Evolutionary conservation across 2,797 vertebrate genomes (phyloP), one percentile per base, ranked within the genome.

Genomic region (Mormyrops boulengeri): DNA sequence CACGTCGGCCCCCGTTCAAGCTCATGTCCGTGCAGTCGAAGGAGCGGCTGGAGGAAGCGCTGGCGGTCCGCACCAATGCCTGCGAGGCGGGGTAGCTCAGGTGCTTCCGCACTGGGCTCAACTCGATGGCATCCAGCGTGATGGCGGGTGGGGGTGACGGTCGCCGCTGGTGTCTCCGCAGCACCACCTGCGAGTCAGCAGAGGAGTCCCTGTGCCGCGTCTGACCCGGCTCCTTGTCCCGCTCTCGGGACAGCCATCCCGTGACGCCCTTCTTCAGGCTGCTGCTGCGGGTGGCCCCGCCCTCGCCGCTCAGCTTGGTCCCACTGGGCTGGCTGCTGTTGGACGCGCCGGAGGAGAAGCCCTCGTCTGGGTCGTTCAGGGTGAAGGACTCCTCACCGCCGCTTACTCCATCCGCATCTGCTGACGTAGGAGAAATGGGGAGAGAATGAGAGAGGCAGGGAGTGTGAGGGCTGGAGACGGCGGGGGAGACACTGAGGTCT

Each of bases 311-410:
- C 90, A 95, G 94, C 92, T 96, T 98, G 94, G 96, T 96, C 91
- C 96, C 97, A 73, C 94, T 92, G 91, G 97, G 98, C 93, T 99
- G 98, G 94, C 97, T 99, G 96, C 97, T 99, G 95, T 98, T 97
- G 14, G 98, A 99, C 4, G 97, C 98, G 89, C 98, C 98, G 0
- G 98, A 99, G 88, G 98, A 99, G 96, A 99, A 99, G 62, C 98
- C 98, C 95, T 99, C 98, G 19, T 99, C 98, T 7, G 98, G 97
- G 94, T 99, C 98, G 82, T 99, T 99, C 87, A 97, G 91, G 92
- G 97, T 97, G 94, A 97, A 94, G 89, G 97, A 97, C 62, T 98
- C 98, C 55, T 99, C 97, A 87, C 97, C 97, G 87, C 95, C 97
- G 52, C 97, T 98, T 93, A 98, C 92, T 89, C 97, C 97, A 9